Percentiles rank a stretch among this genome's conserved stretches.
Conservation (phyloP, 2,113 vertebrate species). For the Sakesphorus luctuosus region DNA sequence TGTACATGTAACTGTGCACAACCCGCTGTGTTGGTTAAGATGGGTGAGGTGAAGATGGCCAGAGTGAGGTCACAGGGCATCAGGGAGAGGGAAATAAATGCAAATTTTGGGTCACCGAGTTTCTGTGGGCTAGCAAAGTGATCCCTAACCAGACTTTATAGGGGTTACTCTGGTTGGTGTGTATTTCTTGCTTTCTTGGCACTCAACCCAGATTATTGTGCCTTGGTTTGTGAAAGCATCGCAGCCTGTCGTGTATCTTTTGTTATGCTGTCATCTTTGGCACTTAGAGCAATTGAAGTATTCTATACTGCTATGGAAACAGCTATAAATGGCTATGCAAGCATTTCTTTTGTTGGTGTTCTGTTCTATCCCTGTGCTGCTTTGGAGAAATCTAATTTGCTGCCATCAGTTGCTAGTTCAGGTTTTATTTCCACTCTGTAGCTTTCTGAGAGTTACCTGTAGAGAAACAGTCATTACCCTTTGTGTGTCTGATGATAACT, state of each 20-base stretch:
- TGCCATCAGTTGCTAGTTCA: background rate
- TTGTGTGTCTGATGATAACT: background rate
- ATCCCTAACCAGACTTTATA: background rate
- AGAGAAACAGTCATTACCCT: background rate
- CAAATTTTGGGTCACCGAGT: background rate
- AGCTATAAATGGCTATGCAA: constrained; percentile 55
- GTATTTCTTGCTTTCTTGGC: background rate
- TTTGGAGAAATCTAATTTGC: constrained; percentile 32
- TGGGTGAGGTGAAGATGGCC: accelerated
- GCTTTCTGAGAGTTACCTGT: constrained; percentile 9
- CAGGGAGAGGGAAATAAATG: background rate
- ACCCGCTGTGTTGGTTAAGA: accelerated
- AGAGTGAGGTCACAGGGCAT: background rate
- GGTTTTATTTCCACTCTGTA: background rate
- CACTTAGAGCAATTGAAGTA: constrained; percentile 21
- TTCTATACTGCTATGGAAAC: constrained; percentile 57
- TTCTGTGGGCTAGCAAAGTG: background rate
- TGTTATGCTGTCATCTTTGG: constrained; percentile 19
- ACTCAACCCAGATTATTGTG: background rate
- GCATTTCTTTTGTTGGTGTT: constrained; percentile 46
- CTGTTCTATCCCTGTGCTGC: constrained; percentile 19
- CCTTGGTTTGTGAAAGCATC: background rate
- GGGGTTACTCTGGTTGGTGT: background rate
- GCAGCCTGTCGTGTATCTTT: background rate
- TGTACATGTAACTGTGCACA: background rate